Base-by-base conservation (phyloP, 2,113 vertebrate genomes). In the Poecilia latipinna region DNA sequence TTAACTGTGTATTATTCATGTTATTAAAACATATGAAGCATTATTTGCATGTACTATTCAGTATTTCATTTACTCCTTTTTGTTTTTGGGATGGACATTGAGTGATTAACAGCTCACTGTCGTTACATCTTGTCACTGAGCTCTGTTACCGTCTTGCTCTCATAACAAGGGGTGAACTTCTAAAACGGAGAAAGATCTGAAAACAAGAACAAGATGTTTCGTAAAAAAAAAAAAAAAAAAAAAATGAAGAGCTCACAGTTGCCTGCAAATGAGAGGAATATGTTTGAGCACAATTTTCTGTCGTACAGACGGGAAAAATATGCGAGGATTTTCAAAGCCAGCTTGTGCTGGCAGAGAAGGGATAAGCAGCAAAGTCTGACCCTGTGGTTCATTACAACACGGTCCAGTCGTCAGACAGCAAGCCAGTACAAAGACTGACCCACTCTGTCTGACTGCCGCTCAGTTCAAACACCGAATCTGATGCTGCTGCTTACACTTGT, bases 281-380 rank as follows among this genome's bases (percentile, higher is more conserved):
- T 15, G 61, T 48, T 13, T 48, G 13, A 48, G 44, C 44, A 66
- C 33, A 62, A 51, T 66, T 44, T 48, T 42, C 48, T 12, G 26
- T 28, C 42, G 42, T 44, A 73, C 48, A 69, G 32, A 42, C 51
- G 29, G 86, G 33, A 13, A 75, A 76, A 71, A 73, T 79, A 78
- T 82, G 81, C 31, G 61, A 60, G 71, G 70, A 35, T 17, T 70
- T 81, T 76, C 35, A 71, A 74, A 64, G 71, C 29, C 78, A 75
- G 73, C 74, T 81, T 82, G 83, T 4, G 75, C 44, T 48, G 44
- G 44, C 44, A 48, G 44, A 48, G 44, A 48, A 88, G 82, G 60
- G 83, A 86, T 86, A 84, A 79, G 85, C 85, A 82, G 78, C 68
- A 66, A 78, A 82, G 80, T 86, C 69, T 77, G 77, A 75, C 65